A percentile compares a stretch with the other conserved stretches of the same genome.
Evolutionary conservation across 2,888 invertebrate species (phyloP).

Genomic region (Drosophila mimica): DNA sequence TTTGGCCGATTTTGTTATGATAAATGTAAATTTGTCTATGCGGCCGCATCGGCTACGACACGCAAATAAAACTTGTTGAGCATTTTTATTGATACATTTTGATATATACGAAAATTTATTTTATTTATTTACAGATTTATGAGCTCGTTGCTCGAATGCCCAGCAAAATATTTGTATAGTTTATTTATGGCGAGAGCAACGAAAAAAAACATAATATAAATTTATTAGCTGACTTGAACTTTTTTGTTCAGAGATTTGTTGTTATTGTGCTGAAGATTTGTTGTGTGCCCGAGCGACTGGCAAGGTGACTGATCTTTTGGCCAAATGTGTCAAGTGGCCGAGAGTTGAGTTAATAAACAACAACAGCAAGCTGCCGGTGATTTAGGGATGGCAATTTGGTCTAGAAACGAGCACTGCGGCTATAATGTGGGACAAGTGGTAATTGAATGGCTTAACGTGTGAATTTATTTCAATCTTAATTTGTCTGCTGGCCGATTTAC

Average conservation of each 20-base stretch:
- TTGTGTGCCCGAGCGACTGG: constrained; percentile 41
- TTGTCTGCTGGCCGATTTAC: not conserved
- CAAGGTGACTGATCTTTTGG: constrained; percentile 75
- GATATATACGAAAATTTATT: constrained; percentile 75
- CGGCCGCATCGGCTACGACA: constrained; percentile 29
- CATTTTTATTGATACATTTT: constrained; percentile 79
- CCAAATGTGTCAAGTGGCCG: constrained; percentile 73
- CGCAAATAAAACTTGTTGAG: constrained; percentile 75
- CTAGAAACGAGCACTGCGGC: constrained; percentile 1
- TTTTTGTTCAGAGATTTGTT: constrained; percentile 35
- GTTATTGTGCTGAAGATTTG: constrained; percentile 46
- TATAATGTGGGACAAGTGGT: constrained; percentile 26
- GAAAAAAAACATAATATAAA: constrained; percentile 48
- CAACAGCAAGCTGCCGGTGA: constrained; percentile 15
- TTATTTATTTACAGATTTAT: constrained; percentile 79
- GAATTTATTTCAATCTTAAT: constrained; percentile 7
- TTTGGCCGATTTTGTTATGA: constrained; percentile 50
- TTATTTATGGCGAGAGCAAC: constrained; percentile 68
- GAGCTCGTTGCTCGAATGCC: constrained; percentile 61
- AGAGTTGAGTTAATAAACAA: constrained; percentile 52
- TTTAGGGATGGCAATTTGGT: constrained; percentile 25
- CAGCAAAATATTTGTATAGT: constrained; percentile 74
- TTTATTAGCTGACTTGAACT: constrained; percentile 74
- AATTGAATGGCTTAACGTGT: constrained; percentile 28
- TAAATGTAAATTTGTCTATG: constrained; percentile 65